Percentiles rank a stretch among this genome's conserved stretches.
phyloP scores from a whole-genome alignment of 2,113 vertebrate species.

The Herpailurus yagouaroundi region DNA sequence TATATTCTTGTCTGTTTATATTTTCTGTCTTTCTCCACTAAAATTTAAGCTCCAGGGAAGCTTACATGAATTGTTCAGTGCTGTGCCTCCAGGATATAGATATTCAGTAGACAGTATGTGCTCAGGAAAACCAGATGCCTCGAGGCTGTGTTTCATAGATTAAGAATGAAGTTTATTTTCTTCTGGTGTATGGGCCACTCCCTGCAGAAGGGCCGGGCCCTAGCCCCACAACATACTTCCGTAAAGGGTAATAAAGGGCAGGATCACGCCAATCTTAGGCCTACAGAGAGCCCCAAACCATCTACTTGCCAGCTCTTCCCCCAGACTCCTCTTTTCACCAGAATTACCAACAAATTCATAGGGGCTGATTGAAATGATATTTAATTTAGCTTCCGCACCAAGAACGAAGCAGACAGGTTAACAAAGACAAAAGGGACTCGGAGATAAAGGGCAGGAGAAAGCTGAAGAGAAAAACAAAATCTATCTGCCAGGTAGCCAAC shows the following conservation, averaged over 20 bases:
- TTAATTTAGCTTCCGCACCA: not conserved
- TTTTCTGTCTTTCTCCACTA: not conserved
- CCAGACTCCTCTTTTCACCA: not conserved
- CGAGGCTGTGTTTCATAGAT: not conserved
- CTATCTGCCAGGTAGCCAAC: not conserved
- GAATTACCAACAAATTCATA: not conserved
- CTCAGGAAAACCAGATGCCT: constrained; percentile 26
- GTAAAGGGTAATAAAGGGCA: not conserved
- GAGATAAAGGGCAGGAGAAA: not conserved
- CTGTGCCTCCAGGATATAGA: not conserved
- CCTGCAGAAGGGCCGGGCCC: not conserved
- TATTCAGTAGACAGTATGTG: not conserved
- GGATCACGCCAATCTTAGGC: not conserved
- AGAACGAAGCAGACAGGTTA: not conserved
- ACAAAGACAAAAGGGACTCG: constrained; percentile 12
- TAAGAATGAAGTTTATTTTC: not conserved
- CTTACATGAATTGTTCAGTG: not conserved
- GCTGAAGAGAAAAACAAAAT: not conserved
- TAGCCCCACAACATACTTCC: not conserved
- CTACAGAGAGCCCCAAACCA: not conserved
- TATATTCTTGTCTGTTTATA: not conserved
- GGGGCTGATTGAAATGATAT: not conserved
- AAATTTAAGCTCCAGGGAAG: not conserved
- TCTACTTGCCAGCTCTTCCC: not conserved
- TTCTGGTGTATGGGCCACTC: not conserved